phyloP scores from a whole-genome alignment of 2,888 invertebrate genomes.

The Andrena haemorrhoa region DNA sequence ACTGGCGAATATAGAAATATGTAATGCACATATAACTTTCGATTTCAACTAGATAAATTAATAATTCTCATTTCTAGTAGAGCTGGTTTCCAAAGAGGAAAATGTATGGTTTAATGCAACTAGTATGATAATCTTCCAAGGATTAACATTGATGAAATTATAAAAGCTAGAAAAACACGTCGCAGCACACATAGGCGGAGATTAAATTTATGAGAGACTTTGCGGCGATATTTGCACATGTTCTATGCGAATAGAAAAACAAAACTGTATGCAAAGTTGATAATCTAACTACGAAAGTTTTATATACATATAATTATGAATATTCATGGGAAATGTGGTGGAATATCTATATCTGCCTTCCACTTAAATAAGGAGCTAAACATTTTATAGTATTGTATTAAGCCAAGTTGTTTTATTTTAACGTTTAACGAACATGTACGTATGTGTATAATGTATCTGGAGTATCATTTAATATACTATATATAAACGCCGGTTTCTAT shows the following conservation, averaged over 20 bases:
- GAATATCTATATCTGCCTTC: conserved; percentile 27
- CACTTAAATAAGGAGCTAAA: conserved; percentile 30
- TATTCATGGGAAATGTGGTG: conserved; percentile 28
- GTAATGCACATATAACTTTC: conserved; percentile 62
- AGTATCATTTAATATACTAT: conserved; percentile 53
- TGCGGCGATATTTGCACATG: conserved; percentile 26
- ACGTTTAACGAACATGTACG: conserved; percentile 46
- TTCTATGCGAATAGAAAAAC: conserved; percentile 38
- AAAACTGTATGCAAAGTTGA: conserved; percentile 31
- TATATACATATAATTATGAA: conserved; percentile 22
- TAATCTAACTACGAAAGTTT: conserved; percentile 31
- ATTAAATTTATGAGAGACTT: conserved; percentile 41
- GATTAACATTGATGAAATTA: conserved; percentile 34
- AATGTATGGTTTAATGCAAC: conserved; percentile 40
- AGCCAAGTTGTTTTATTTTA: conserved; percentile 47
- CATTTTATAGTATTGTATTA: conserved; percentile 48
- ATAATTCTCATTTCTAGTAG: conserved; percentile 60
- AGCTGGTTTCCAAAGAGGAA: conserved; percentile 47
- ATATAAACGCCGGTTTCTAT: conserved; percentile 35
- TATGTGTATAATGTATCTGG: conserved; percentile 58
- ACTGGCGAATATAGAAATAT: conserved; percentile 54
- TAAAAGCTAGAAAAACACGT: conserved; percentile 42
- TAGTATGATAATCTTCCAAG: conserved; percentile 38
- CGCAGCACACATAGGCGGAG: conserved; percentile 42
- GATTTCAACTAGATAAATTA: conserved; percentile 71